phyloP scores from a whole-genome alignment of 1,140 invertebrate genomes.

The Drosophila subpulchrella region DNA sequence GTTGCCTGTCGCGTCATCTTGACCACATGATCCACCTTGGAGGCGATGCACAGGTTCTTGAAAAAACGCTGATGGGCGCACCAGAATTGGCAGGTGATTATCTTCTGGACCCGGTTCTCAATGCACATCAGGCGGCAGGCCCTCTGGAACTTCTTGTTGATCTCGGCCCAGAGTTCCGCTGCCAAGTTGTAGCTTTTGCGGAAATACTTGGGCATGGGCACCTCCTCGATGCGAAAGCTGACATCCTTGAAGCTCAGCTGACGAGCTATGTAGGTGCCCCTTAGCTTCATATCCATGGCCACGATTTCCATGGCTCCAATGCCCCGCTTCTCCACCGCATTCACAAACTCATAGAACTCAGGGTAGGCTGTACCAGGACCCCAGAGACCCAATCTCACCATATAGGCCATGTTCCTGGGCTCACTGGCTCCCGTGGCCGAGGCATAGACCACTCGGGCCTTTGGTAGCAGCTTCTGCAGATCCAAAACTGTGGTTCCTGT shows the following conservation, averaged over 20 bases:
- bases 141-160: constrained; percentile 96
- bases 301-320: constrained; percentile 99
- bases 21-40: constrained; percentile 95
- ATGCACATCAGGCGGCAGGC: constrained; percentile 97
- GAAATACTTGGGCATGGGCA: constrained; percentile 94
- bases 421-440: constrained; percentile 99
- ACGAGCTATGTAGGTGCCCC: constrained; percentile 99
- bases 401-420: constrained; percentile 99
- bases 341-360: constrained; percentile 97
- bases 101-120: constrained; percentile 95
- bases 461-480: constrained; percentile 96
- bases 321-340: constrained; percentile 97
- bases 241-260: constrained; percentile 99
- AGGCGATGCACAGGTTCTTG: constrained; percentile 99
- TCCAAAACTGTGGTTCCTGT: constrained; percentile 96
- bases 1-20: constrained; percentile 94
- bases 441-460: constrained; percentile 98
- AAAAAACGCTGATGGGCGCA: constrained; percentile 99
- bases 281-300: constrained; percentile 99
- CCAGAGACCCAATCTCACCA: constrained; percentile 99
- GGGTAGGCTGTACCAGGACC: constrained; percentile 97
- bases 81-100: constrained; percentile 99
- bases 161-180: constrained; percentile 96
- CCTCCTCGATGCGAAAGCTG: constrained; percentile 98
- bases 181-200: constrained; percentile 96